These are phyloP conservation scores for Craniophora ligustri DNA, from an alignment of 2,888 invertebrate species.

Conservation along the genomic window DNA sequence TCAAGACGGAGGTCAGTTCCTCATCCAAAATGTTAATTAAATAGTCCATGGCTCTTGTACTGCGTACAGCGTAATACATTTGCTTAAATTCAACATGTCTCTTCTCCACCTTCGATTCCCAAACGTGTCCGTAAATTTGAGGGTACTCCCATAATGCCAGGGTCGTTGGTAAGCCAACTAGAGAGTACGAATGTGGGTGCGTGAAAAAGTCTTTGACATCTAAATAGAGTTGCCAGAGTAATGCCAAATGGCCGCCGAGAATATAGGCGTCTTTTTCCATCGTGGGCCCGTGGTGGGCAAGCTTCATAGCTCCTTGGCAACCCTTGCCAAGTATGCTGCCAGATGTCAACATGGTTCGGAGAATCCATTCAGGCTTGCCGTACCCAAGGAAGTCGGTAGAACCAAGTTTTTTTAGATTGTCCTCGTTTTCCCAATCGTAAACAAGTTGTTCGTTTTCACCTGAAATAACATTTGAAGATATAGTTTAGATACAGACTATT, in stretches of 20 bases:
- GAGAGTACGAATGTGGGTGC: slow-evolving; percentile 78
- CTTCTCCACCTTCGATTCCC: slow-evolving; percentile 71
- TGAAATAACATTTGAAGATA: no score
- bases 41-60: slow-evolving; percentile 79
- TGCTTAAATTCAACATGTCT: slow-evolving; percentile 73
- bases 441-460: slow-evolving; percentile 59
- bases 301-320: slow-evolving; percentile 82
- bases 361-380: slow-evolving; percentile 79
- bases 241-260: slow-evolving; percentile 79
- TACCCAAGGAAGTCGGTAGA: slow-evolving; percentile 77
- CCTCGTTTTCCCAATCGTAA: slow-evolving; percentile 80
- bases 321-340: slow-evolving; percentile 83
- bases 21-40: slow-evolving; percentile 72
- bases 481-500: no score
- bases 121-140: slow-evolving; percentile 73
- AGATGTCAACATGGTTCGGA: slow-evolving; percentile 78
- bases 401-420: slow-evolving; percentile 76
- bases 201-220: slow-evolving; percentile 83
- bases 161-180: slow-evolving; percentile 78
- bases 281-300: slow-evolving; percentile 66
- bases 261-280: slow-evolving; percentile 77
- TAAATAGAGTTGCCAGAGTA: slow-evolving; percentile 82
- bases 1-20: slow-evolving; percentile 74
- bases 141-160: slow-evolving; percentile 83
- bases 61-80: slow-evolving; percentile 76